phyloP scores from a whole-genome alignment of 92 coral and sea anemone genomes.

The Virgularia gustaviana region DNA sequence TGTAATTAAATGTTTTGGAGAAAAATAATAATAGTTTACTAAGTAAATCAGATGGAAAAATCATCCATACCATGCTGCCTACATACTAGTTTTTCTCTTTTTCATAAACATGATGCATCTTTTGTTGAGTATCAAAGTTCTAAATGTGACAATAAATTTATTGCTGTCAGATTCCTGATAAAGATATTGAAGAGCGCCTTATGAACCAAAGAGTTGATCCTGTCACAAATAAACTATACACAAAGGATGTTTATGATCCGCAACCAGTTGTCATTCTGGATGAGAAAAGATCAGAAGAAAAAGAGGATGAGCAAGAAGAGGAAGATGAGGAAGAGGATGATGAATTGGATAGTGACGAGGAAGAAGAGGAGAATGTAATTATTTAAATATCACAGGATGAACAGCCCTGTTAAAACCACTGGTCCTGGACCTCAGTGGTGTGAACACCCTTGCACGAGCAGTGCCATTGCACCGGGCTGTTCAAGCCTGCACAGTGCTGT shows the following conservation, averaged over 20 bases:
- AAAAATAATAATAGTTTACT: too few species aligned
- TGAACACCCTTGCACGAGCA: too few species aligned
- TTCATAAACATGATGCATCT: background rate
- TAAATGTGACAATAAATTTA: background rate
- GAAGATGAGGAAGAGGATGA: slow-evolving; percentile 70
- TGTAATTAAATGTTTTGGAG: too few species aligned
- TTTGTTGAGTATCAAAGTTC: background rate
- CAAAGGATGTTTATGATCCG: slow-evolving; percentile 75
- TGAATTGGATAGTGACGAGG: slow-evolving; percentile 61
- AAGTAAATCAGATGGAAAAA: too few species aligned
- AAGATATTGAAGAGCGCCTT: slow-evolving; percentile 81
- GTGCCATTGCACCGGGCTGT: background rate
- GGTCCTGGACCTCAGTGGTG: too few species aligned
- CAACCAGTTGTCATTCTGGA: slow-evolving; percentile 27
- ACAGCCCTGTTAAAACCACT: slow-evolving; percentile 34
- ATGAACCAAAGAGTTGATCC: slow-evolving; percentile 85
- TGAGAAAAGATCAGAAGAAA: slow-evolving; percentile 58
- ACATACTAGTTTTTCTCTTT: too few species aligned
- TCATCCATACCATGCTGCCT: too few species aligned
- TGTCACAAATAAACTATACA: slow-evolving; percentile 73
- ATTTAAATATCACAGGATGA: slow-evolving; percentile 8
- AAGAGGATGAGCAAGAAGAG: slow-evolving; percentile 54
- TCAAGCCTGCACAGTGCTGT: background rate
- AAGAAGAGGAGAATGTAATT: slow-evolving; percentile 48
- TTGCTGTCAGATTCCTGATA: slow-evolving; percentile 80